These are phyloP conservation scores for Gymnobelideus leadbeateri DNA, from an alignment of 2,113 vertebrate species.

Conservation along the genomic window DNA sequence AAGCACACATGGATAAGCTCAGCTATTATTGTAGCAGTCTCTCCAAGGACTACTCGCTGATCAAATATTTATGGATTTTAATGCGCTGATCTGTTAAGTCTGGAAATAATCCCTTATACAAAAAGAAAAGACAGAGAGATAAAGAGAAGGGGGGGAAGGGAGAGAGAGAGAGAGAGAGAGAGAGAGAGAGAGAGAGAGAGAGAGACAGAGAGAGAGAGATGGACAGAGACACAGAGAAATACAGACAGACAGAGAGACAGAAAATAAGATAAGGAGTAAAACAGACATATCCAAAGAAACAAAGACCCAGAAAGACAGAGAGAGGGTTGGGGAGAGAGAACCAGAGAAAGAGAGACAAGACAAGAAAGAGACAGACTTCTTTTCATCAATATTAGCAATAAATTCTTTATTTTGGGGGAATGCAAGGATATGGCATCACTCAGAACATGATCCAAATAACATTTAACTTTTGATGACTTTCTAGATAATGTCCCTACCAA, in stretches of 20 bases:
- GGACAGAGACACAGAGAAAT: neutral
- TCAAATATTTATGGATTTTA: conserved; percentile 87
- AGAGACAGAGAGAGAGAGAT: neutral
- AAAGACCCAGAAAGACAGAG: neutral
- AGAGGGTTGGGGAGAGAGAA: too few species aligned
- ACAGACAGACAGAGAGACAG: too few species aligned
- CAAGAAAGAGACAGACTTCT: neutral
- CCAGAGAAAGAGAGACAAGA: neutral
- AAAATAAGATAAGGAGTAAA: neutral
- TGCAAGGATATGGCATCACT: neutral
- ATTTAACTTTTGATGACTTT: neutral
- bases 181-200: too few species aligned
- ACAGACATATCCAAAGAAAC: neutral
- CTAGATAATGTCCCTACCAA: neutral
- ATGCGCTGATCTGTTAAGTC: conserved; percentile 80
- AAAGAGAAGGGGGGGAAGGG: neutral
- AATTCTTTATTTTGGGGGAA: neutral
- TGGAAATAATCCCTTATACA: conserved; percentile 73
- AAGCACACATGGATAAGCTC: conserved; percentile 13
- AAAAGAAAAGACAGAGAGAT: conserved; percentile 6
- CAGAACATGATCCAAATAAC: neutral
- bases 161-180: neutral
- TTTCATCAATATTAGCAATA: neutral
- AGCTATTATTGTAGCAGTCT: conserved; percentile 62
- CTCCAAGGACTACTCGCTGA: conserved; percentile 69